These are phyloP conservation scores for Allygus modestus DNA, from an alignment of 2,888 invertebrate genomes.

Conservation along the genomic window DNA sequence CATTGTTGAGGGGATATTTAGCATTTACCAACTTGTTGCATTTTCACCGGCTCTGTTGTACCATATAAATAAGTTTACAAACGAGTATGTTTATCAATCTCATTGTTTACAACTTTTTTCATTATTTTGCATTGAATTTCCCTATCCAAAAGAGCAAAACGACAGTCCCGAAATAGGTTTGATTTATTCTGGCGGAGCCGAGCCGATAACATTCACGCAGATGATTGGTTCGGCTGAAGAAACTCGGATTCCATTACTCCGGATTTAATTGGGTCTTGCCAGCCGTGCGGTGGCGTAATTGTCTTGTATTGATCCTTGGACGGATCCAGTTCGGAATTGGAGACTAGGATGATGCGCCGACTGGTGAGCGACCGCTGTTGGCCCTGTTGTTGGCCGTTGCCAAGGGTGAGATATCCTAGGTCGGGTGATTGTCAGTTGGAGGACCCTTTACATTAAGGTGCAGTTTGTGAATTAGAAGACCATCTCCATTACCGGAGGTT, in stretches of 20 bases:
- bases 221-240: slow-evolving; percentile 40
- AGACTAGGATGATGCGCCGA: background rate
- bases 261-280: slow-evolving; percentile 50
- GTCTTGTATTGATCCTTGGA: slow-evolving; percentile 39
- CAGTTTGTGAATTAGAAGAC: background rate
- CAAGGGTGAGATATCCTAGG: background rate
- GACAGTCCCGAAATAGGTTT: slow-evolving; percentile 22
- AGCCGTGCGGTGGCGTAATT: slow-evolving; percentile 36
- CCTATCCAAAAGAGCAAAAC: background rate
- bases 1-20: no score
- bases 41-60: no score
- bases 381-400: background rate
- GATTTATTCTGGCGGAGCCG: slow-evolving; percentile 15
- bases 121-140: slow-evolving; percentile 4
- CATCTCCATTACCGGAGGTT: background rate
- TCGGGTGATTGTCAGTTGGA: background rate
- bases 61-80: no score
- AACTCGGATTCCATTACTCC: slow-evolving; percentile 21
- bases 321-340: slow-evolving; percentile 11
- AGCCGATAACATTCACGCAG: slow-evolving; percentile 38
- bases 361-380: background rate
- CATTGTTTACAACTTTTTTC: no score
- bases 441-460: background rate
- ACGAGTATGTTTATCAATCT: no score
- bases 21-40: no score